These are phyloP conservation scores for Cichlasoma orientale DNA, from an alignment of 2,797 vertebrate species.

Conservation along the genomic window DNA sequence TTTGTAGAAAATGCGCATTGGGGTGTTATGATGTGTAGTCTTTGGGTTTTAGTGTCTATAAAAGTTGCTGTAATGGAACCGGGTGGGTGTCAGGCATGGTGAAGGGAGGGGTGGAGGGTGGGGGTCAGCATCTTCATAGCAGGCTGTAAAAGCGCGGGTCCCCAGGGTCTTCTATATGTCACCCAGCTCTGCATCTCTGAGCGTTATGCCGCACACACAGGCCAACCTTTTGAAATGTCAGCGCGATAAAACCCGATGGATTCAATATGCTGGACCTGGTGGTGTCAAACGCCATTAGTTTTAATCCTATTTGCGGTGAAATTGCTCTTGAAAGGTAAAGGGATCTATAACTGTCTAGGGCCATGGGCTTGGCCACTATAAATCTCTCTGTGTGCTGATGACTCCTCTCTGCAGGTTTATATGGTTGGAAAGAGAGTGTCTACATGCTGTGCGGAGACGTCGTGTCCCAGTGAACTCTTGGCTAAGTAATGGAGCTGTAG, in stretches of 20 bases:
- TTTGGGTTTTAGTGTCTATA: conserved; percentile 65
- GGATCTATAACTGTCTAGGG: conserved; percentile 77
- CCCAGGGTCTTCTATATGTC: conserved; percentile 69
- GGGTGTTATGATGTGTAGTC: conserved; percentile 66
- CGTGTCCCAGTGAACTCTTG: conserved; percentile 43
- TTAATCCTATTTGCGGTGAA: conserved; percentile 81
- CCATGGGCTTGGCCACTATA: conserved; percentile 59
- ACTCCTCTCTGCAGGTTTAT: conserved; percentile 65
- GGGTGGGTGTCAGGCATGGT: conserved; percentile 24
- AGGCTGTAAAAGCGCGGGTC: conserved; percentile 68
- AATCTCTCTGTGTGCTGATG: conserved; percentile 70
- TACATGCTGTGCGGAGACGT: conserved; percentile 50
- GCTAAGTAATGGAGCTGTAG: conserved; percentile 64
- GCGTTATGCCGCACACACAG: conserved; percentile 51
- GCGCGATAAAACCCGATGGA: conserved; percentile 76
- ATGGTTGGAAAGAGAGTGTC: conserved; percentile 54
- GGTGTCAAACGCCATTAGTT: conserved; percentile 83
- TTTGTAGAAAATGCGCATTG: conserved; percentile 22
- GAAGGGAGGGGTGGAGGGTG: neutral
- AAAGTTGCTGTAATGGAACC: conserved; percentile 66
- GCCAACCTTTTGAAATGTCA: conserved; percentile 86
- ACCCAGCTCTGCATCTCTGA: conserved; percentile 66
- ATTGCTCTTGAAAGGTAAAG: conserved; percentile 81
- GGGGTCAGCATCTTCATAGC: conserved; percentile 47
- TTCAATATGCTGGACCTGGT: conserved; percentile 70